Evolutionary conservation across 2,113 vertebrate genomes (phyloP).

Genomic region (Eubucco bourcierii): DNA sequence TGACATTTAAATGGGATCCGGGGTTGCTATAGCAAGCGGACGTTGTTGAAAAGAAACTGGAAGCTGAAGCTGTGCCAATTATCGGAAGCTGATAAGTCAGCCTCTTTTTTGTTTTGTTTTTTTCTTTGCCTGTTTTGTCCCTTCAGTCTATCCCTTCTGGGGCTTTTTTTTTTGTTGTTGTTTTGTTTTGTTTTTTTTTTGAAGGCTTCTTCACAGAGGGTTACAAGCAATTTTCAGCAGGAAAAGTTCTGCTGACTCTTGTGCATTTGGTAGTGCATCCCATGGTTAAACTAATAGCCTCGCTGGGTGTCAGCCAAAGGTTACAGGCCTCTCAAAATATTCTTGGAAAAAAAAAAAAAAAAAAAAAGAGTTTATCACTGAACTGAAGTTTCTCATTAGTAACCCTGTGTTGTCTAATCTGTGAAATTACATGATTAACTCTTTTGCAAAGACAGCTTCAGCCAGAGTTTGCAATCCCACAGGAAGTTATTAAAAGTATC

Average conservation of each 20-base stretch:
- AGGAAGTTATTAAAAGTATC: conserved; percentile 90
- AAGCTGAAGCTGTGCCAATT: conserved; percentile 74
- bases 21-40: conserved; percentile 75
- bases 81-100: conserved; percentile 77
- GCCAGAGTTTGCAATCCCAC: conserved; percentile 77
- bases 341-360: conserved; percentile 72
- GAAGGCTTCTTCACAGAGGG: conserved; percentile 69
- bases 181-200: conserved; percentile 53
- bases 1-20: conserved; percentile 83
- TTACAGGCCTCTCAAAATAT: conserved; percentile 88
- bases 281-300: conserved; percentile 87
- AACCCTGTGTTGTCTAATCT: conserved; percentile 86
- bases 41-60: conserved; percentile 76
- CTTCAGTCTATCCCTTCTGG: conserved; percentile 48
- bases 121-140: conserved; percentile 35
- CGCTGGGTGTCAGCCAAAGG: conserved; percentile 88
- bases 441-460: conserved; percentile 76
- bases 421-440: conserved; percentile 86
- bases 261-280: conserved; percentile 80
- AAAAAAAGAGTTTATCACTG: conserved; percentile 80
- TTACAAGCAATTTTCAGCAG: conserved; percentile 74
- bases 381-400: conserved; percentile 86
- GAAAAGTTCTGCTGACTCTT: conserved; percentile 81
- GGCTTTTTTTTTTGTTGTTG: neutral
- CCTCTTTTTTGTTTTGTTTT: neutral